phyloP scores from a whole-genome alignment of 2,113 vertebrate species.

The Ceratotherium simum region DNA sequence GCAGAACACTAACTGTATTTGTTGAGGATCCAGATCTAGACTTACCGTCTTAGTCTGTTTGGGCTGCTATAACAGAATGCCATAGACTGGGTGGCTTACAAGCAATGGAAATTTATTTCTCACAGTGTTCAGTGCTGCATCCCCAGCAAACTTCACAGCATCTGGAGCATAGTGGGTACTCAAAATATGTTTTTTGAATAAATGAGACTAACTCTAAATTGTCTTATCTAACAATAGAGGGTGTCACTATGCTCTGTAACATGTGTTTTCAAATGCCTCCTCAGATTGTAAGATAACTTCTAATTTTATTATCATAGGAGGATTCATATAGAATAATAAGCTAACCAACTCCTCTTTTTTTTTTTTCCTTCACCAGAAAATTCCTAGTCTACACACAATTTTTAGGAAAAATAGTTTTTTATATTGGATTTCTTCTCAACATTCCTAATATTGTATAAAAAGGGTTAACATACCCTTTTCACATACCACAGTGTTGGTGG shows the following conservation, averaged over 20 bases:
- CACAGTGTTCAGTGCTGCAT: not conserved
- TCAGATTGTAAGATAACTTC: not conserved
- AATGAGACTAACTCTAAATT: not conserved
- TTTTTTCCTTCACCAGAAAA: not conserved
- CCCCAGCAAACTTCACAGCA: accelerated
- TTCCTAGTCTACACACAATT: not conserved
- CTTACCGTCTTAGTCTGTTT: not conserved
- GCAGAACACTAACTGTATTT: not conserved
- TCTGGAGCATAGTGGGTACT: not conserved
- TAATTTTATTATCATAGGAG: not conserved
- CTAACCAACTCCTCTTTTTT: not conserved
- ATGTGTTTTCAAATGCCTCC: not conserved
- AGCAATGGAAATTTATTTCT: not conserved
- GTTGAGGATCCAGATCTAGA: not conserved
- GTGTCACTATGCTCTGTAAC: not conserved
- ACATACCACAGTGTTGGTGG: not conserved
- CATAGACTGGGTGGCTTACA: not conserved
- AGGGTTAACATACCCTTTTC: not conserved
- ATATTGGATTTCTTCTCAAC: not conserved
- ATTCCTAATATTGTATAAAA: not conserved
- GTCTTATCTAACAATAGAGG: not conserved
- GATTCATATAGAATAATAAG: not conserved
- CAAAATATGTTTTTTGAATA: not conserved
- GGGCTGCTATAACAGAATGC: not conserved
- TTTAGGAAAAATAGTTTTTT: not conserved